Percentiles rank a stretch among this genome's conserved stretches.
These are phyloP conservation scores for Tolypeutes matacus DNA, from an alignment of 2,797 vertebrate species.

Conservation along the genomic window DNA sequence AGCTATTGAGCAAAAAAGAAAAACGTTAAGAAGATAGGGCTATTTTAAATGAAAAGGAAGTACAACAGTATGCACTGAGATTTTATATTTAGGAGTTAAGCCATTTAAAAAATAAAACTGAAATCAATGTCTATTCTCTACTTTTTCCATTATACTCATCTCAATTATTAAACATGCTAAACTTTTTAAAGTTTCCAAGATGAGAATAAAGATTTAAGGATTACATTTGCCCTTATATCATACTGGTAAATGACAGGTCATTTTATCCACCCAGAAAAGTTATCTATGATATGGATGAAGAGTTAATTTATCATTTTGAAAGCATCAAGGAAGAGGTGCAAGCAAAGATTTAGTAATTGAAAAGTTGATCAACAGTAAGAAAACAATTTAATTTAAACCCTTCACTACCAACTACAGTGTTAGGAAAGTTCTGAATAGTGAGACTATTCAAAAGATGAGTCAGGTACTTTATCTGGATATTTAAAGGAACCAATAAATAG, in stretches of 20 bases:
- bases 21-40: not conserved
- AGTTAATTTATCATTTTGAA: slow-evolving; percentile 57
- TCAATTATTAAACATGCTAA: slow-evolving; percentile 55
- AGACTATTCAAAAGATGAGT: slow-evolving; percentile 34
- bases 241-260: not conserved
- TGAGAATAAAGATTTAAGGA: slow-evolving; percentile 48
- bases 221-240: slow-evolving; percentile 17
- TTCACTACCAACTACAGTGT: slow-evolving; percentile 12
- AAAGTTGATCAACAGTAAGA: slow-evolving; percentile 49
- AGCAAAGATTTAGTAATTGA: slow-evolving; percentile 13
- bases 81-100: slow-evolving; percentile 40
- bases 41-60: slow-evolving; percentile 56
- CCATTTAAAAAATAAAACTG: slow-evolving; percentile 60
- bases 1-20: slow-evolving; percentile 64
- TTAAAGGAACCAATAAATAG: slow-evolving; percentile 28
- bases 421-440: not conserved
- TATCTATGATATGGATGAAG: not conserved
- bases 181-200: slow-evolving; percentile 29
- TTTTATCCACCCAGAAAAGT: slow-evolving; percentile 49
- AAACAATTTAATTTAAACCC: slow-evolving; percentile 28
- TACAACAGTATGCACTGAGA: slow-evolving; percentile 18
- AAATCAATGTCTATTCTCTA: slow-evolving; percentile 15
- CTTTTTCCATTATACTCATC: slow-evolving; percentile 19
- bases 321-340: slow-evolving; percentile 40
- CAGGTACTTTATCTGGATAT: not conserved